Evolutionary conservation across 2,888 invertebrate species (phyloP).

Genomic region (Ctenicera cuprea): DNA sequence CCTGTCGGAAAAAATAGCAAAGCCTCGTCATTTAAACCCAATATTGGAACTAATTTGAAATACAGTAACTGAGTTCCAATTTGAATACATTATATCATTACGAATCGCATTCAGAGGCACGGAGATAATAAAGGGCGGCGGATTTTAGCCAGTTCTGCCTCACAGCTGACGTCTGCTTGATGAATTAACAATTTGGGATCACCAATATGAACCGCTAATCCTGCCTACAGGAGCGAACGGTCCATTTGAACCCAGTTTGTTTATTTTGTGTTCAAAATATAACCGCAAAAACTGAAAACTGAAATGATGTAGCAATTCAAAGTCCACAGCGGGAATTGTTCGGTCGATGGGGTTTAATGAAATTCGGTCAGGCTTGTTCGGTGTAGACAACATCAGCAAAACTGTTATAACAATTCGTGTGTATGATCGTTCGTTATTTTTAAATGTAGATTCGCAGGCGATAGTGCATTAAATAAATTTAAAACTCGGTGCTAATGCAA

Average conservation of each 20-base stretch:
- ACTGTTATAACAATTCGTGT: slow-evolving; percentile 34
- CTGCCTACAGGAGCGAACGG: slow-evolving; percentile 32
- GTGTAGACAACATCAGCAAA: slow-evolving; percentile 31
- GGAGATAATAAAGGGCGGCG: slow-evolving; percentile 42
- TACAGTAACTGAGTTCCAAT: slow-evolving; percentile 42
- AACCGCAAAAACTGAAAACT: slow-evolving; percentile 33
- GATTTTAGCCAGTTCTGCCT: slow-evolving; percentile 36
- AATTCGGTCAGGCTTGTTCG: slow-evolving; percentile 32
- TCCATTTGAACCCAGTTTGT: slow-evolving; percentile 41
- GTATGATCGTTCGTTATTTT: slow-evolving; percentile 27
- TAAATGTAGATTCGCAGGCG: slow-evolving; percentile 17
- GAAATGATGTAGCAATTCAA: slow-evolving; percentile 1
- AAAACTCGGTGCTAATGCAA: slow-evolving; percentile 22
- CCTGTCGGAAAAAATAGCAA: slow-evolving; percentile 8
- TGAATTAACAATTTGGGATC: slow-evolving; percentile 47
- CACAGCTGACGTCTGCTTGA: slow-evolving; percentile 49
- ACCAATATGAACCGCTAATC: slow-evolving; percentile 39
- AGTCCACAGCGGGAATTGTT: not conserved
- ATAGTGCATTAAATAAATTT: slow-evolving; percentile 26
- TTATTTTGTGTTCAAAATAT: slow-evolving; percentile 39
- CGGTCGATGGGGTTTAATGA: slow-evolving; percentile 34
- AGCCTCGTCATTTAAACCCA: slow-evolving; percentile 23
- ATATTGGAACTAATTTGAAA: slow-evolving; percentile 33
- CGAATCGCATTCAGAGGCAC: slow-evolving; percentile 28
- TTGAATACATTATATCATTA: slow-evolving; percentile 48